Conservation (phyloP, 2,797 vertebrate genomes). For the Epinephelus malabaricus region DNA sequence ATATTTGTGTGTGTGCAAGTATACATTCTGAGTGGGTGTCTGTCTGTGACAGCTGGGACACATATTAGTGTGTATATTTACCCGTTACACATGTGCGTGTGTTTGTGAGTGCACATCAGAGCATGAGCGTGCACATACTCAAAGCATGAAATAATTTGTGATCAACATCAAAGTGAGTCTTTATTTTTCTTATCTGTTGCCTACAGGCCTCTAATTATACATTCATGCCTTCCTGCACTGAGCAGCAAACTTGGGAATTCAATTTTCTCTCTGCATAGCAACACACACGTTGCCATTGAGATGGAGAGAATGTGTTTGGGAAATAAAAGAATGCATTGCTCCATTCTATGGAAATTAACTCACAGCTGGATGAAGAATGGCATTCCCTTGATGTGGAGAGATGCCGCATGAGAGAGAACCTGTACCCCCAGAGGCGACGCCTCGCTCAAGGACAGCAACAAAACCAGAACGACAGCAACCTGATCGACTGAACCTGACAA, state of each 20-base stretch:
- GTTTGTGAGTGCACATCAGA: slow-evolving; percentile 2
- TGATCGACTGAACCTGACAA: slow-evolving; percentile 22
- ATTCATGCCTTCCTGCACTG: slow-evolving; percentile 65
- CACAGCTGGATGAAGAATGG: slow-evolving; percentile 44
- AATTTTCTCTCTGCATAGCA: slow-evolving; percentile 63
- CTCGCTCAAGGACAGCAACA: slow-evolving; percentile 28
- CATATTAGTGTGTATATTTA: slow-evolving; percentile 12
- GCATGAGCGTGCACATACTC: slow-evolving; percentile 36
- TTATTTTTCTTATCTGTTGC: slow-evolving; percentile 80
- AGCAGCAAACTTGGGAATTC: slow-evolving; percentile 66
- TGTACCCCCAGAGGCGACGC: slow-evolving; percentile 14
- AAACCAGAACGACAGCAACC: slow-evolving; percentile 13
- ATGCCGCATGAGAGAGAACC: slow-evolving; percentile 43
- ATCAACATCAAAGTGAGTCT: slow-evolving; percentile 80
- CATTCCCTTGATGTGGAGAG: slow-evolving; percentile 40
- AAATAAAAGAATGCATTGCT: slow-evolving; percentile 52
- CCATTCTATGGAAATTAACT: slow-evolving; percentile 53
- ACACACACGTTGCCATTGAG: slow-evolving; percentile 42
- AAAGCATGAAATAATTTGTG: slow-evolving; percentile 74
- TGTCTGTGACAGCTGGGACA: slow-evolving; percentile 6
- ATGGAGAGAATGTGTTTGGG: slow-evolving; percentile 40
- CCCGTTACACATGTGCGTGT: background rate
- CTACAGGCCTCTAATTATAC: slow-evolving; percentile 77
- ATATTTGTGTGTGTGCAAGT: background rate
- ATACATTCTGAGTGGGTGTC: slow-evolving; percentile 19